These are phyloP conservation scores for Chesias legatella DNA, from an alignment of 2,888 invertebrate genomes.

Conservation along the genomic window DNA sequence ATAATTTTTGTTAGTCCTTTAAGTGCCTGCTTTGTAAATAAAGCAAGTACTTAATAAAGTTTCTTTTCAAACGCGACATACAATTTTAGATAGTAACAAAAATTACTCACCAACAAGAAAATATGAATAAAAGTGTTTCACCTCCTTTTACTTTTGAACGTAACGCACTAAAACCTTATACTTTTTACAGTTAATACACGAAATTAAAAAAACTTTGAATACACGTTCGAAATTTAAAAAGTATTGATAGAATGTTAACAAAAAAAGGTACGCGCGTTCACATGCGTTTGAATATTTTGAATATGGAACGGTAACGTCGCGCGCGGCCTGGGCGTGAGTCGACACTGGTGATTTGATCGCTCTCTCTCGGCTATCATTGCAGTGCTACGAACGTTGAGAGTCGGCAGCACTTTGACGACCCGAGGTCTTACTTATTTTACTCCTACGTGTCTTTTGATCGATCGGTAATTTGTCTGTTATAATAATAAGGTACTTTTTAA, in stretches of 20 bases:
- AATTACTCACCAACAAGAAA: conserved; percentile 49
- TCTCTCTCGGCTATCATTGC: conserved; percentile 52
- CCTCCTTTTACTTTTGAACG: conserved; percentile 63
- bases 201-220: conserved; percentile 26
- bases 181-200: conserved; percentile 32
- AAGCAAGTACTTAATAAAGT: too few relatives aligned
- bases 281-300: conserved; percentile 42
- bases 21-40: too few relatives aligned
- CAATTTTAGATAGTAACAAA: conserved; percentile 3
- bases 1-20: too few relatives aligned
- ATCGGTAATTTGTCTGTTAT: too few relatives aligned
- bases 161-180: conserved; percentile 20
- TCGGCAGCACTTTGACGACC: conserved; percentile 10
- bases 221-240: conserved; percentile 17
- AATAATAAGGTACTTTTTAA: too few relatives aligned
- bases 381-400: conserved; percentile 43
- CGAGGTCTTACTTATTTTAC: neutral
- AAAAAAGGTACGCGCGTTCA: conserved; percentile 45
- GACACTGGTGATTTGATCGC: conserved; percentile 59
- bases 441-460: too few relatives aligned
- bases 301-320: conserved; percentile 48
- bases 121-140: conserved; percentile 53
- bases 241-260: conserved; percentile 20
- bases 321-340: conserved; percentile 41
- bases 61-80: too few relatives aligned